phyloP scores from a whole-genome alignment of 2,888 invertebrate species.

The Bimastos eiseni region DNA sequence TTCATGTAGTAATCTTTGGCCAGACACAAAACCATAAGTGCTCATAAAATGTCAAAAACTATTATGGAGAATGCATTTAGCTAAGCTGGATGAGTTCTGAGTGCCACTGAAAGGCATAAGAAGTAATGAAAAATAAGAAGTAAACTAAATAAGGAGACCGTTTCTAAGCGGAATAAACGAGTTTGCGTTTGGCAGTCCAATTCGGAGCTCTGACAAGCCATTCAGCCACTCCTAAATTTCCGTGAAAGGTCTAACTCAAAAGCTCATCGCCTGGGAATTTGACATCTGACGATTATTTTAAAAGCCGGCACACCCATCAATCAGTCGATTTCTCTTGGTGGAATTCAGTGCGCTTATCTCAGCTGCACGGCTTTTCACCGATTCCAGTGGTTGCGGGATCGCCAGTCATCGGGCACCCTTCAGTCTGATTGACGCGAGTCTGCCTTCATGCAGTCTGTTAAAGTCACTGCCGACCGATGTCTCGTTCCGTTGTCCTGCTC shows the following conservation, averaged over 20 bases:
- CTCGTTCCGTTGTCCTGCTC: too few relatives aligned
- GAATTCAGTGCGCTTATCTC: constrained; percentile 16
- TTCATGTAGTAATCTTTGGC: background rate
- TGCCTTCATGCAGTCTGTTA: background rate
- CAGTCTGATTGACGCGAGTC: background rate
- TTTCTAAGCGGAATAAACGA: background rate
- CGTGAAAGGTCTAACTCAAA: background rate
- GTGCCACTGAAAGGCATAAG: background rate
- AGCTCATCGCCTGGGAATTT: constrained; percentile 20
- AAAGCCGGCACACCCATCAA: constrained; percentile 3
- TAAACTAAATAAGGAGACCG: background rate
- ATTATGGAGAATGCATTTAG: background rate
- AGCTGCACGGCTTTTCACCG: background rate
- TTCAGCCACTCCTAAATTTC: background rate
- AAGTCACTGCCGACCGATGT: background rate
- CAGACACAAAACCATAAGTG: background rate
- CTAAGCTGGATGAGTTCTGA: constrained; percentile 1
- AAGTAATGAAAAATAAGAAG: too few relatives aligned
- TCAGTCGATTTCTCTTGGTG: constrained; percentile 20
- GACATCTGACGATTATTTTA: constrained; percentile 24
- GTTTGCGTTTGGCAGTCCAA: background rate
- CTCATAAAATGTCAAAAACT: background rate
- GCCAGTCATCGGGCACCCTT: background rate
- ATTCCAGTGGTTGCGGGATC: background rate
- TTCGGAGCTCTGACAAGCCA: background rate